Evolutionary conservation across 2,113 vertebrate genomes (phyloP), one percentile per base, ranked within the genome.

Genomic region (Tragulus kanchil): DNA sequence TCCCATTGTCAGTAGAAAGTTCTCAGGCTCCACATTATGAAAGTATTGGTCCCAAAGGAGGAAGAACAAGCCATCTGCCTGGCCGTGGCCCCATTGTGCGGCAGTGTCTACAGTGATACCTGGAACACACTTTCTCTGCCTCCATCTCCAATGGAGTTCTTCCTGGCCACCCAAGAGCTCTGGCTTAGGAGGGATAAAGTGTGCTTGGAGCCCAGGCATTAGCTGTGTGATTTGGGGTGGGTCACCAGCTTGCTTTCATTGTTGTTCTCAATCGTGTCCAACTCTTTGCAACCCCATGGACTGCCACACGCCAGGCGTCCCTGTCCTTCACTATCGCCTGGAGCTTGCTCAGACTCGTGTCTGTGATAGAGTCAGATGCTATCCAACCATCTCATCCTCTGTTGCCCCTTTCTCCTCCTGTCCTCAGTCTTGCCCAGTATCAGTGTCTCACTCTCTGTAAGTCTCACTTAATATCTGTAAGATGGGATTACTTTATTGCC

Each of bases 101-200:
- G 1, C 1, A 2, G 5, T 5, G 26, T 3, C 42, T 25, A 6
- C 4, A 36, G 17, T 10, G 3, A 26, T 58, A 0, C 15, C 48
- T 5, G 8, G 21, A 16, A 15, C 4, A 7, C 16, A 8, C 11
- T 64, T 9, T 10, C 14, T 9, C 36, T 36, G 0, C 48, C 62
- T 28, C 36, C 19, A 10, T 88, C 58, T 61, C 61, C 48, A 1
- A 42, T n/a, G 48, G 52, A 48, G 26, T 25, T 48, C 84, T 17
- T 56, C 0, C 8, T 3, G 56, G 71, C 21, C 45, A 0, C 31
- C 59, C 6, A 9, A 1, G 50, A 21, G 13, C 31, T 58, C 84
- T 86, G 64, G 50, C 52, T 42, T 45, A 26, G n/a, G 64, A 54
- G 50, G 88, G 36, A 12, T 11, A 3, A n/a, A 3, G 31, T 8